Evolutionary conservation across 1,140 invertebrate genomes (phyloP).

Genomic region (Belonocnema kinseyi): DNA sequence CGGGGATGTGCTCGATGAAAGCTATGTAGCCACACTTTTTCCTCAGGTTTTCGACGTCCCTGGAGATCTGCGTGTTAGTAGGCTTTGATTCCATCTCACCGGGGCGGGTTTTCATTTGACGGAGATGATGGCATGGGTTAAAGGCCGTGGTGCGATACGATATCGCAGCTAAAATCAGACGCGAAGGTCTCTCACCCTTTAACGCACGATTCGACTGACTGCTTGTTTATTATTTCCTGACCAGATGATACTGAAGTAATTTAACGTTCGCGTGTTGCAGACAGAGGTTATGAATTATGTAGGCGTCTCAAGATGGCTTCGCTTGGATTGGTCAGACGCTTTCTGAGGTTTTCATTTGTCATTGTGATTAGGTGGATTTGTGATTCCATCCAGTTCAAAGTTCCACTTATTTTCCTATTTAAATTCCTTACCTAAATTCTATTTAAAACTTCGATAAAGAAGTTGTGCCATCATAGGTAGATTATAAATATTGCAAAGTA

Average conservation of each 20-base stretch:
- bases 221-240: constrained; percentile 17
- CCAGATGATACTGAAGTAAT: constrained; percentile 15
- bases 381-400: too few relatives aligned
- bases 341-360: too few relatives aligned
- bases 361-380: too few relatives aligned
- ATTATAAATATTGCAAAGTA: too few relatives aligned
- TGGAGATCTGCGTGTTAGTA: not conserved
- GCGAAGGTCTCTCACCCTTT: constrained; percentile 23
- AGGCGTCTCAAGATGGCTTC: not conserved
- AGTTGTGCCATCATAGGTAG: too few relatives aligned
- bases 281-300: constrained; percentile 18
- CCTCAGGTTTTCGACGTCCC: not conserved
- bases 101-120: not conserved
- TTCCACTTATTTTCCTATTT: too few relatives aligned
- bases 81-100: constrained; percentile 13
- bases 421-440: too few relatives aligned
- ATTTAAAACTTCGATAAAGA: too few relatives aligned
- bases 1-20: constrained; percentile 38
- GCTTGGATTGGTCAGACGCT: too few relatives aligned
- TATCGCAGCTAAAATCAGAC: constrained; percentile 12
- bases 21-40: constrained; percentile 27
- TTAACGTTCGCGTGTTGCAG: not conserved
- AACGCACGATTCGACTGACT: not conserved
- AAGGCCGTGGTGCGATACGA: constrained; percentile 1
- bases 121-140: constrained; percentile 6